Base-by-base conservation (phyloP, 2,888 invertebrate genomes). In the Perdita meconis region DNA sequence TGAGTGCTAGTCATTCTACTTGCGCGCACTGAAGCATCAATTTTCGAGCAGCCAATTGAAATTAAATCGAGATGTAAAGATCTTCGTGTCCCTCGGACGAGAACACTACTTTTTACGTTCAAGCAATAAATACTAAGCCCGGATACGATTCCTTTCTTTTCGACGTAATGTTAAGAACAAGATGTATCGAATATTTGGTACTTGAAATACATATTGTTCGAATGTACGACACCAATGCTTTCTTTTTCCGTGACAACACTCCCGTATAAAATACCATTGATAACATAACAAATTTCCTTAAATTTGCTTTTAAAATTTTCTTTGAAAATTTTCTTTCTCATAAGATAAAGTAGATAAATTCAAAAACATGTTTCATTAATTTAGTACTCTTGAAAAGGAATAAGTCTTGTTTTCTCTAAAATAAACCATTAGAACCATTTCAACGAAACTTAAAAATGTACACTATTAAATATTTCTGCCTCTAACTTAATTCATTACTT, bases 101-200 rank as follows among this genome's bases (percentile, higher is more conserved):
- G n/a, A 77, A 47, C 47, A 19, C 59, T 55, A 55, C 47, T 19
- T 47, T 64, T 77, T 77, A 36, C 64, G 55, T 77, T 75, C n/a
- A 63, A 76, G 74, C 74, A 77, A 77, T 77, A 75, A 47, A 74
- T 55, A 78, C 42, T 44, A 40, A 19, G 24, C 68, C 57, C 59
- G 53, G 55, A 60, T 64, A 70, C 26, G 44, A 26, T 42, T 44
- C 63, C 40, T 79, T 78, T 73, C 50, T 34, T 59, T 68, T 42
- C 60, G 71, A 65, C 71, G 64, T 83, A 82, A 82, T 71, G 70
- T 82, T 83, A 83, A 83, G 83, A 74, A 76, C 73, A 79, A 80
- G 79, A 80, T 84, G 82, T 84, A 84, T 82, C 74, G 72, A 68
- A 80, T 78, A 84, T 84, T 84, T 84, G 78, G 80, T 84, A 84